Conservation (phyloP, 1,140 invertebrate species). For the Lordiphosa mommai region DNA sequence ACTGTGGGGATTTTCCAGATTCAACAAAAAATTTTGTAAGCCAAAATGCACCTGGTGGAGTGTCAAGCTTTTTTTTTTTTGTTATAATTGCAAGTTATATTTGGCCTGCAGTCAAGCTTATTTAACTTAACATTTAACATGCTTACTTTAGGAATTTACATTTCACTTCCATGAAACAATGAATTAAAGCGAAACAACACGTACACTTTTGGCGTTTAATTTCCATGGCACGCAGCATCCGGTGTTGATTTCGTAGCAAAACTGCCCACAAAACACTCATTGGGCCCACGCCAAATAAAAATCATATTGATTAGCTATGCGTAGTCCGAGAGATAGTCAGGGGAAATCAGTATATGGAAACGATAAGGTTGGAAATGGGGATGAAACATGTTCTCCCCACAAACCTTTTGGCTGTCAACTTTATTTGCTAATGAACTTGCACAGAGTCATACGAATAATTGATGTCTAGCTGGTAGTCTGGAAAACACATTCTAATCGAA, state of each 20-base stretch:
- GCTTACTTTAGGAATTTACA: slow-evolving; percentile 32
- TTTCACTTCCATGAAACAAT: slow-evolving; percentile 27
- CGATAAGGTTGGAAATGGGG: slow-evolving; percentile 22
- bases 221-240: slow-evolving; percentile 67
- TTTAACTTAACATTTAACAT: slow-evolving; percentile 34
- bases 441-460: slow-evolving; percentile 22
- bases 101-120: slow-evolving; percentile 37
- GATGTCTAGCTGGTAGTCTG: slow-evolving; percentile 8
- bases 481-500: slow-evolving; percentile 4
- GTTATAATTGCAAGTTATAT: slow-evolving; percentile 57
- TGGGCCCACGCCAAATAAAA: slow-evolving; percentile 31
- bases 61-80: slow-evolving; percentile 40
- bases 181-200: slow-evolving; percentile 31
- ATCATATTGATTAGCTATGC: slow-evolving; percentile 66
- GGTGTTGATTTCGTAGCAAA: slow-evolving; percentile 59
- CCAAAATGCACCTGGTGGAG: slow-evolving; percentile 49
- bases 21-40: slow-evolving; percentile 19
- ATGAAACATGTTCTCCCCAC: slow-evolving; percentile 4
- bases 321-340: slow-evolving; percentile 22
- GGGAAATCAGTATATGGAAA: slow-evolving; percentile 57
- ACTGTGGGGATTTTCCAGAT: slow-evolving; percentile 29
- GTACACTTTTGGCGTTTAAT: slow-evolving; percentile 47
- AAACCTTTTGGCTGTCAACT: slow-evolving; percentile 64
- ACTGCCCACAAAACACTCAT: slow-evolving; percentile 9
- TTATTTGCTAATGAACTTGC: slow-evolving; percentile 74